Evolutionary conservation across 2,113 vertebrate species (phyloP), one percentile per base, ranked within the genome.

Genomic region (Orthonyx spaldingii): DNA sequence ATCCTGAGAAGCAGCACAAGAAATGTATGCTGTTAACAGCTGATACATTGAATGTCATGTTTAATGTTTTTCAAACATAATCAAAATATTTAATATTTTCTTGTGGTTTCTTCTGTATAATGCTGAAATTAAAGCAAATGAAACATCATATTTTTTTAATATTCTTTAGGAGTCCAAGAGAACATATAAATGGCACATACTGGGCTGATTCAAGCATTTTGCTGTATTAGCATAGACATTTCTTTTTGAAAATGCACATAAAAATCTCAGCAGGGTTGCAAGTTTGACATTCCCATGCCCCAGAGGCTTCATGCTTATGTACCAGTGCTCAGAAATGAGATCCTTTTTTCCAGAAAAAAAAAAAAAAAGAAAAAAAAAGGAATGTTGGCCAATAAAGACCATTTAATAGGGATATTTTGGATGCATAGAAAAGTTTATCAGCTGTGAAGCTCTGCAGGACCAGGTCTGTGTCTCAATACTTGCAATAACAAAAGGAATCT

Each of bases 41-140:
- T 95, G 94, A 93, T 92, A 82, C 64, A 95, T 78, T 65, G 68
- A 79, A 90, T 87, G 83, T 46, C 91, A 95, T 78, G 70, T 92
- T 95, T 93, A 94, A 96, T 95, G 89, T 78, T 96, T 95, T 96
- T 72, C 76, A 89, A 84, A 85, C 57, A 68, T 75, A 95, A 92
- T 85, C 8, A 90, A 97, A 94, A 90, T 90, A 83, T 88, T 91
- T 84, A 80, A 65, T 82, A 88, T 92, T 95, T 97, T 90, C 57
- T 90, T 70, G 27, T 64, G 8, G 3, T 76, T 91, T 76, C 55
- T 80, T 78, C 77, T 71, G 77, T 74, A 83, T 94, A 94, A 94
- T 93, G 87, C 9, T 93, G 70, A 89, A 96, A 96, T 96, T 94
- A 94, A 87, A 59, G 66, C 46, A 22, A 89, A 65, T 60, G 52